These are phyloP conservation scores for Xenopus laevis DNA, from an alignment of 2,113 vertebrate species.

Conservation along the genomic window DNA sequence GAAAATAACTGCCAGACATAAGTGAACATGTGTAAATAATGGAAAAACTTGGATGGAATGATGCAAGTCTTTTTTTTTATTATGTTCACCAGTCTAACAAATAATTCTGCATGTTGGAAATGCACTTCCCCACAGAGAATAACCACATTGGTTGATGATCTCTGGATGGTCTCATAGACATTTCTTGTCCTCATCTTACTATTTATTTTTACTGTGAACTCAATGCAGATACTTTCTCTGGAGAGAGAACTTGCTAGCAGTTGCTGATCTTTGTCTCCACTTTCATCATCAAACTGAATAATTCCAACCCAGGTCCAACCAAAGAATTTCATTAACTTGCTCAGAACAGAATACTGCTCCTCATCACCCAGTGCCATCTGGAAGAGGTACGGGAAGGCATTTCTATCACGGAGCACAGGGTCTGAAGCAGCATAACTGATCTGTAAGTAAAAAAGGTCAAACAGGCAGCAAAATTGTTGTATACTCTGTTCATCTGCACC, in stretches of 20 bases:
- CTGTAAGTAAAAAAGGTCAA: not conserved
- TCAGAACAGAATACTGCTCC: not conserved
- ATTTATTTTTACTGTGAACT: not conserved
- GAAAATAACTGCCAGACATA: too few relatives aligned
- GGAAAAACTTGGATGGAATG: too few relatives aligned
- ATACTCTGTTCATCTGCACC: too few relatives aligned
- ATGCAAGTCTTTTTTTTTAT: too few relatives aligned
- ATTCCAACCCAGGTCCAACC: constrained; percentile 20
- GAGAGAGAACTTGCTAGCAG: not conserved
- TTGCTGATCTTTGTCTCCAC: not conserved
- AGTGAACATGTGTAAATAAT: too few relatives aligned
- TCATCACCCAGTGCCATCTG: not conserved
- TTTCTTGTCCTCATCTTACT: too few relatives aligned
- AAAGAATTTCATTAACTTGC: not conserved
- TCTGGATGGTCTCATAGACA: too few relatives aligned
- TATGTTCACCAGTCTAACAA: too few relatives aligned
- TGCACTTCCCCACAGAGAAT: too few relatives aligned
- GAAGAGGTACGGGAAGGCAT: not conserved
- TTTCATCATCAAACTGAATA: not conserved
- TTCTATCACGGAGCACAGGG: not conserved
- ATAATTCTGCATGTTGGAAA: too few relatives aligned
- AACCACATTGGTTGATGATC: too few relatives aligned
- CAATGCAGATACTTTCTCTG: constrained; percentile 1
- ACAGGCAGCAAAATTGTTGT: too few relatives aligned
- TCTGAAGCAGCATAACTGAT: constrained; percentile 11